Conservation (phyloP, 1,140 invertebrate species). For the Drosophila tropicalis region DNA sequence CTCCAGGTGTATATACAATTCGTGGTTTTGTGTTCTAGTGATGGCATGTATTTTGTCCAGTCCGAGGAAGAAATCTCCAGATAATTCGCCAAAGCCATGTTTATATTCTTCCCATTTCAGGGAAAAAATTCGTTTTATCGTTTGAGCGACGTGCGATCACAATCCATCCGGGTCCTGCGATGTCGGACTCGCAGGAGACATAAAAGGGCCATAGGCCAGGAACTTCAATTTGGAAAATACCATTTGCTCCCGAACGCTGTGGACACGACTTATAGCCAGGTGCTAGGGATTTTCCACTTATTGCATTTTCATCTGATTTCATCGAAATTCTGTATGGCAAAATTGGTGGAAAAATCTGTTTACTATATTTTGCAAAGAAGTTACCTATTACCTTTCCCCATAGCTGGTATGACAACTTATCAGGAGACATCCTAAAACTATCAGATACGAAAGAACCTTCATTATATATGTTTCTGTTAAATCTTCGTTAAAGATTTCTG, state of each 20-base stretch:
- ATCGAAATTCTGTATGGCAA: background rate
- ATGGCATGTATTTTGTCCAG: conserved; percentile 18
- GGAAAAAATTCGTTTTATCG: background rate
- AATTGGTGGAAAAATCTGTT: background rate
- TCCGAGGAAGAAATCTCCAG: conserved; percentile 4
- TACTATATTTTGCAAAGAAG: background rate
- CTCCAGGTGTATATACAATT: conserved; percentile 10
- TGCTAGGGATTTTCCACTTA: background rate
- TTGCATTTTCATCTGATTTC: background rate
- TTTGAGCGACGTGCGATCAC: conserved; percentile 14
- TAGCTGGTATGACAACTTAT: background rate
- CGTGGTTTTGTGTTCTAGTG: background rate
- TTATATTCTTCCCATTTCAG: background rate
- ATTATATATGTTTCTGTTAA: background rate
- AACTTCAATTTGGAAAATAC: background rate
- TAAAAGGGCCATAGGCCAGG: background rate
- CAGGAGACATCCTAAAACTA: background rate
- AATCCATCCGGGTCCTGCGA: conserved; percentile 11
- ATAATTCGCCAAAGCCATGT: background rate
- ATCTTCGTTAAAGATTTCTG: background rate
- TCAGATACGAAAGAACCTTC: background rate
- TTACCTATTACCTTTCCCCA: background rate
- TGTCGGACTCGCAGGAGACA: background rate
- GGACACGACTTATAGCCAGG: background rate
- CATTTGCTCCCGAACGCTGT: background rate